phyloP scores from a whole-genome alignment of 2,888 invertebrate genomes.

The Synanthedon vespiformis region DNA sequence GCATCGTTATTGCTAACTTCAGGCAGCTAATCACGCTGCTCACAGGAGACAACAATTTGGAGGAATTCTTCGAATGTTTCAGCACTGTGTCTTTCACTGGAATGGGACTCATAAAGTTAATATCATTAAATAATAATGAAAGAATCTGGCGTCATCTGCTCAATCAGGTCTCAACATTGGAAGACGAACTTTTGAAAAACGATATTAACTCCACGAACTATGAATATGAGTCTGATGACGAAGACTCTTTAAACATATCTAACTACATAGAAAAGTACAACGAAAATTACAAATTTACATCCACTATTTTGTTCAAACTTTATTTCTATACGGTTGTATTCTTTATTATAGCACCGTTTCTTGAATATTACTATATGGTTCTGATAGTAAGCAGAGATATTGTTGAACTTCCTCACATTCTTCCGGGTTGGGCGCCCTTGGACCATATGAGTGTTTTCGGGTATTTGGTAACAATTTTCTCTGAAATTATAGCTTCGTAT shows the following conservation, averaged over 20 bases:
- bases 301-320: constrained; percentile 22
- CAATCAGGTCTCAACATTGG: constrained; percentile 20
- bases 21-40: constrained; percentile 28
- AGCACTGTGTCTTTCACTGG: constrained; percentile 39
- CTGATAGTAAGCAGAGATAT: constrained; percentile 10
- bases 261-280: constrained; percentile 24
- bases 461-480: constrained; percentile 23
- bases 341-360: constrained; percentile 37
- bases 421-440: constrained; percentile 39
- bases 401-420: constrained; percentile 30
- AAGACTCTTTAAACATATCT: constrained; percentile 11
- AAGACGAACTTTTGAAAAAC: constrained; percentile 19
- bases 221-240: constrained; percentile 14
- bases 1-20: constrained; percentile 21
- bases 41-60: constrained; percentile 22
- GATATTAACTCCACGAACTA: constrained; percentile 2
- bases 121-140: constrained; percentile 21
- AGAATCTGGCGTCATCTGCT: constrained; percentile 29
- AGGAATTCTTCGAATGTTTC: constrained; percentile 37
- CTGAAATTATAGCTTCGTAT: constrained; percentile 29
- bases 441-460: constrained; percentile 20
- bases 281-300: constrained; percentile 19
- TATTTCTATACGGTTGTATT: constrained; percentile 32
- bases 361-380: constrained; percentile 18
- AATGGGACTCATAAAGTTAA: constrained; percentile 40